phyloP scores from a whole-genome alignment of 2,888 invertebrate genomes.

The Dryomyza anilis region DNA sequence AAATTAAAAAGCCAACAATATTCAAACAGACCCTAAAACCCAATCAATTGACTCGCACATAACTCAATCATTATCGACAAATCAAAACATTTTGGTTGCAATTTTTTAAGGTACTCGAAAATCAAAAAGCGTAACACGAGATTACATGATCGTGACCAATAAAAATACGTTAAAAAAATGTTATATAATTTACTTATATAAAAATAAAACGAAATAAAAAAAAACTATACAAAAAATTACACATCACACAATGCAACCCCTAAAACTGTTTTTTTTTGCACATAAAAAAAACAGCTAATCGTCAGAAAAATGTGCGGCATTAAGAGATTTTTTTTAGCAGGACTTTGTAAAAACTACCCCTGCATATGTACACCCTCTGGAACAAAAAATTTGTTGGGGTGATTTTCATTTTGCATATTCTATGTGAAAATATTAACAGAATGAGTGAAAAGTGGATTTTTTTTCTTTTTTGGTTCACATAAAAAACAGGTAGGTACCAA shows the following conservation, averaged over 20 bases:
- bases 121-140: constrained; percentile 19
- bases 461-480: not conserved
- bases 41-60: too few relatives aligned
- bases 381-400: not conserved
- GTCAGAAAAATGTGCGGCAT: not conserved
- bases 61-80: too few relatives aligned
- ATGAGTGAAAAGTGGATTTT: not conserved
- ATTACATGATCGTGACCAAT: constrained; percentile 17
- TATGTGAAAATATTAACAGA: not conserved
- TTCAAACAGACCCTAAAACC: too few relatives aligned
- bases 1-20: too few relatives aligned
- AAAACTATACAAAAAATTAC: not conserved
- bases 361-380: not conserved
- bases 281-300: constrained; percentile 14
- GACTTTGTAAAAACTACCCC: constrained; percentile 15
- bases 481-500: constrained; percentile 21
- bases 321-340: not conserved
- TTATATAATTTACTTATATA: not conserved
- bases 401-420: not conserved
- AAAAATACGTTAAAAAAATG: constrained; percentile 23
- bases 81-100: too few relatives aligned
- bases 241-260: not conserved
- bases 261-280: constrained; percentile 2
- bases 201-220: constrained; percentile 1
- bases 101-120: constrained; percentile 8